Evolutionary conservation across 2,888 invertebrate species (phyloP).

Genomic region (Synanthedon myopaeformis): DNA sequence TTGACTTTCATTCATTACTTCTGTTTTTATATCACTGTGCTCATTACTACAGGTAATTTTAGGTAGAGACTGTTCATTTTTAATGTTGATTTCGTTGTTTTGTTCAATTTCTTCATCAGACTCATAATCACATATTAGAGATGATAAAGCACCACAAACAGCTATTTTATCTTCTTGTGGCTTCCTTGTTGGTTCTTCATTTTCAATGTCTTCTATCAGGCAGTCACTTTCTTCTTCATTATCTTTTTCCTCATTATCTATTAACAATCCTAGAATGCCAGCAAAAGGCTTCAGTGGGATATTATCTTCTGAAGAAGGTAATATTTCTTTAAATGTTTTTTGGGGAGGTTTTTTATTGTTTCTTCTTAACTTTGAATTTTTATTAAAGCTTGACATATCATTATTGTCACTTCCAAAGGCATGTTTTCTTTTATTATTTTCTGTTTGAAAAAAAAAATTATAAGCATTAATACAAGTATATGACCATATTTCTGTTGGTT

Average conservation of each 20-base stretch:
- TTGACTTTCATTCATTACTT: conserved; percentile 1
- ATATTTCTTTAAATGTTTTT: conserved; percentile 16
- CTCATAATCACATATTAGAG: conserved; percentile 69
- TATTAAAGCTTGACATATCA: not conserved
- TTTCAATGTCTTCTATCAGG: conserved; percentile 49
- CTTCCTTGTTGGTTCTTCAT: conserved; percentile 5
- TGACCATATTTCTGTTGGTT: no score
- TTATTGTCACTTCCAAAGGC: conserved; percentile 1
- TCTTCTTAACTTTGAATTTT: conserved; percentile 1
- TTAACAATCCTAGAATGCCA: conserved; percentile 49
- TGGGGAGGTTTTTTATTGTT: conserved; percentile 1
- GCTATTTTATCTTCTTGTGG: conserved; percentile 15
- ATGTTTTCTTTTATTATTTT: conserved; percentile 2
- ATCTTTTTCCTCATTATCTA: conserved; percentile 21
- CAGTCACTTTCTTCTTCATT: conserved; percentile 15
- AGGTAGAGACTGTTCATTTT: conserved; percentile 1
- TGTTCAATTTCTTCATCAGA: conserved; percentile 47
- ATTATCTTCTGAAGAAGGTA: conserved; percentile 21
- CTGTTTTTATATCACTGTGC: conserved; percentile 4
- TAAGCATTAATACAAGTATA: no score
- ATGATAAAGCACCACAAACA: conserved; percentile 67
- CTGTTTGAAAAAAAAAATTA: conserved; percentile 1
- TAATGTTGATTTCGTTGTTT: conserved; percentile 8
- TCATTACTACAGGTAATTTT: conserved; percentile 4
- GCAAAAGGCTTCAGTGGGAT: conserved; percentile 53